Conservation (phyloP, 2,113 vertebrate genomes). For the Dryoscopus gambensis region DNA sequence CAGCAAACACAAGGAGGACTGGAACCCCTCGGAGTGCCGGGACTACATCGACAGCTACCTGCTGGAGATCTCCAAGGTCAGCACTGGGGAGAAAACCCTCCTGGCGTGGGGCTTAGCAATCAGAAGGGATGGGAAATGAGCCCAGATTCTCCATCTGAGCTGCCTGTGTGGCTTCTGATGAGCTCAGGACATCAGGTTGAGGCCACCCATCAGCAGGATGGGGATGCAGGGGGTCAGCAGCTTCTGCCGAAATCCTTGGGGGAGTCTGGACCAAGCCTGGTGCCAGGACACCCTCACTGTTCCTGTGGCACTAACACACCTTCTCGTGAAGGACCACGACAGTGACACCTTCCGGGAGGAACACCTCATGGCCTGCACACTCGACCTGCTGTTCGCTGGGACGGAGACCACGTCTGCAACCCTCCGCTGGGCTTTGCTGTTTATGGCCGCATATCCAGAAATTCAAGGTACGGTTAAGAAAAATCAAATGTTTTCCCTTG, state of each 20-base stretch:
- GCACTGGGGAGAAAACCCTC: background rate
- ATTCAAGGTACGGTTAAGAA: slow-evolving; percentile 69
- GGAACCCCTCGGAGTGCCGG: slow-evolving; percentile 69
- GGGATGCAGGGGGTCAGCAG: background rate
- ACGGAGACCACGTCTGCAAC: slow-evolving; percentile 76
- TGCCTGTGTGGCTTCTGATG: background rate
- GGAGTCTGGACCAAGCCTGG: background rate
- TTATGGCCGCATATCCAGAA: slow-evolving; percentile 75
- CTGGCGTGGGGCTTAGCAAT: background rate
- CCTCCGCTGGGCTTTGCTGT: slow-evolving; percentile 78
- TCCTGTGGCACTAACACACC: background rate
- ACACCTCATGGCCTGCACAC: slow-evolving; percentile 48
- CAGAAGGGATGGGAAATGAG: accelerated
- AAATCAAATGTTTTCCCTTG: accelerated
- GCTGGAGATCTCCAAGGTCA: slow-evolving; percentile 79
- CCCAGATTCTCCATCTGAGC: background rate
- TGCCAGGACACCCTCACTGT: background rate
- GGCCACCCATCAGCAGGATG: background rate
- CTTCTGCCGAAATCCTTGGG: background rate
- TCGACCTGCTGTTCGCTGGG: slow-evolving; percentile 80
- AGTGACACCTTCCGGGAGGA: slow-evolving; percentile 62
- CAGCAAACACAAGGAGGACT: slow-evolving; percentile 71
- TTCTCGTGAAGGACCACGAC: background rate
- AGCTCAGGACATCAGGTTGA: background rate
- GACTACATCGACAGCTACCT: slow-evolving; percentile 85